These are phyloP conservation scores for Smithornis capensis DNA, from an alignment of 2,113 vertebrate genomes.

Conservation along the genomic window DNA sequence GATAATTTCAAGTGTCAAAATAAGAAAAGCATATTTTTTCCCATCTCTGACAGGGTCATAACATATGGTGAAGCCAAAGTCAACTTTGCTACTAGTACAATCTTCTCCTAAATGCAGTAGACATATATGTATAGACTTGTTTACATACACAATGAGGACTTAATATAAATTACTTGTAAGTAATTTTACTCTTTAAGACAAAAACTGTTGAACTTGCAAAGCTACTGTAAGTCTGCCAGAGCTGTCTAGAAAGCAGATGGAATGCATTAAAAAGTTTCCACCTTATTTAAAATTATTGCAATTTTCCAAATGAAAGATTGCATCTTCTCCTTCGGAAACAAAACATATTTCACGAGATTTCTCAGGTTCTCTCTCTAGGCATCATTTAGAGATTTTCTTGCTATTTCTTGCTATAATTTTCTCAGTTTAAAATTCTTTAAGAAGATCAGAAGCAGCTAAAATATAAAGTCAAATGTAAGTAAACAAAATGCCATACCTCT, in stretches of 20 bases:
- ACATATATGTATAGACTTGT: not conserved
- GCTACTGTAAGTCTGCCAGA: slow-evolving; percentile 56
- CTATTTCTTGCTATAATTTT: slow-evolving; percentile 17
- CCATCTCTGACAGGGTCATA: not conserved
- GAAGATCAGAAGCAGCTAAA: not conserved
- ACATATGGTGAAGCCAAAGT: not conserved
- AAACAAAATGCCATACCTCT: slow-evolving; percentile 80
- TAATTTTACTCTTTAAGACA: slow-evolving; percentile 31
- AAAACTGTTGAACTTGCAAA: slow-evolving; percentile 35
- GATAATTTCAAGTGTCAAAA: slow-evolving; percentile 7
- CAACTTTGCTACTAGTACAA: not conserved
- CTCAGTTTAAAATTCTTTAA: not conserved
- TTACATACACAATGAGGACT: not conserved
- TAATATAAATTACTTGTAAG: slow-evolving; percentile 31
- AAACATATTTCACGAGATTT: slow-evolving; percentile 40
- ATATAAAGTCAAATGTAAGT: not conserved
- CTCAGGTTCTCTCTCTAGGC: slow-evolving; percentile 49
- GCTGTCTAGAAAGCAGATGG: slow-evolving; percentile 61
- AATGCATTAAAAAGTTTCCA: slow-evolving; percentile 64
- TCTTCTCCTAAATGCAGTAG: slow-evolving; percentile 20
- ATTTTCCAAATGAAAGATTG: slow-evolving; percentile 70
- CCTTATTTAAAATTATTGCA: slow-evolving; percentile 69
- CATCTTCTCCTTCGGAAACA: slow-evolving; percentile 46
- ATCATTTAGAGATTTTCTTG: slow-evolving; percentile 37
- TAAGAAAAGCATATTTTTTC: slow-evolving; percentile 20